Evolutionary conservation across 2,797 vertebrate species (phyloP).

Genomic region (Pseudotriccus pelzelni): DNA sequence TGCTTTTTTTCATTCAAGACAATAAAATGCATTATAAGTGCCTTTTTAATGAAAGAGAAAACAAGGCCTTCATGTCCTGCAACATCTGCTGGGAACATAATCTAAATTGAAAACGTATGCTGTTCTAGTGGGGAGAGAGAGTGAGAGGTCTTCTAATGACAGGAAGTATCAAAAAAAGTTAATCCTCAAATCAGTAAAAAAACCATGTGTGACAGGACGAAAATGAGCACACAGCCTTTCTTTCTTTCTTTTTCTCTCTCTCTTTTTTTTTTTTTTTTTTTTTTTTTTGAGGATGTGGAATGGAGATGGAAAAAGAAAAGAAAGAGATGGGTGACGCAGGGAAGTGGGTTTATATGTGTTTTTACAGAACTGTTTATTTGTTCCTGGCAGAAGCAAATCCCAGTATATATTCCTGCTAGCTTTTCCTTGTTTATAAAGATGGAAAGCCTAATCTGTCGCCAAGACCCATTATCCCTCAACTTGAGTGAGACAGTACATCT

Average conservation of each 20-base stretch:
- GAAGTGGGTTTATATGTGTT: slow-evolving; percentile 53
- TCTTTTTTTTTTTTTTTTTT: no score
- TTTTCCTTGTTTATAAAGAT: slow-evolving; percentile 57
- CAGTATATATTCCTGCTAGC: slow-evolving; percentile 28
- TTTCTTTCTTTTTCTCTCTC: no score
- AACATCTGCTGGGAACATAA: slow-evolving; percentile 70
- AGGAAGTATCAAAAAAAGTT: slow-evolving; percentile 63
- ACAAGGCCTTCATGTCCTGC: slow-evolving; percentile 48
- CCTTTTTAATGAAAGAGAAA: slow-evolving; percentile 70
- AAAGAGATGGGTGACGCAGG: neutral
- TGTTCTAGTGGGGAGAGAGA: slow-evolving; percentile 17
- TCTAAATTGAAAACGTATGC: slow-evolving; percentile 74
- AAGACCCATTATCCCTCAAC: neutral
- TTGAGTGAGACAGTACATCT: slow-evolving; percentile 52
- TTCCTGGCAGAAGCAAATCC: slow-evolving; percentile 61
- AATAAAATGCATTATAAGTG: slow-evolving; percentile 44
- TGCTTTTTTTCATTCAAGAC: slow-evolving; percentile 50
- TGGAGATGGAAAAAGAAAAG: neutral
- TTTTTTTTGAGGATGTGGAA: fast-evolving
- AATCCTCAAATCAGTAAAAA: slow-evolving; percentile 64
- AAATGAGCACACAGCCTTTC: slow-evolving; percentile 1
- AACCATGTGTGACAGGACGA: slow-evolving; percentile 50
- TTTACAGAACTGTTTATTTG: slow-evolving; percentile 66
- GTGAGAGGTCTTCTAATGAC: slow-evolving; percentile 33
- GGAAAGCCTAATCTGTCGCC: slow-evolving; percentile 11